Conservation (phyloP, 2,888 invertebrate genomes). For the Chrysolina haemoptera region DNA sequence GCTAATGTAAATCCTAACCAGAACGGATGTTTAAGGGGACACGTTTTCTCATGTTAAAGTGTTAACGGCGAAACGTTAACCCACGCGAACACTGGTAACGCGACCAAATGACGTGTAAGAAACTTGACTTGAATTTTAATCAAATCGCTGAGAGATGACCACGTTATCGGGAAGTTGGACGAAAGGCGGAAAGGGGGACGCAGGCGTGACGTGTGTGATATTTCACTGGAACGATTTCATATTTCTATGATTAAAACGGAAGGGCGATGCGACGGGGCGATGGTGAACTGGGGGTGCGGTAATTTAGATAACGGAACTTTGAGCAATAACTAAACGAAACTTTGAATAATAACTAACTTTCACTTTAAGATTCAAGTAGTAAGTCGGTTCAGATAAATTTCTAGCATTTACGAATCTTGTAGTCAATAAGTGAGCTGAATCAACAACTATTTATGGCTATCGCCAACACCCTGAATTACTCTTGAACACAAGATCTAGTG, state of each 20-base stretch:
- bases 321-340: too few relatives aligned
- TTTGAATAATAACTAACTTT: not conserved
- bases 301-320: conserved; percentile 2
- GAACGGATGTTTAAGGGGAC: conserved; percentile 10
- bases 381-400: too few relatives aligned
- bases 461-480: too few relatives aligned
- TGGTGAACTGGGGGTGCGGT: not conserved
- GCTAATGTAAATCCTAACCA: not conserved
- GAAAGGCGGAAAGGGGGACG: not conserved
- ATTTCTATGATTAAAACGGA: conserved; percentile 11
- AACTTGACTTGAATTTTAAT: conserved; percentile 61
- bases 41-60: conserved; percentile 43
- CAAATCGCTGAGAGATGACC: conserved; percentile 49
- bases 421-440: too few relatives aligned
- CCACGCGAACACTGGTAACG: conserved; percentile 62
- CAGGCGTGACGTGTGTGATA: conserved; percentile 9
- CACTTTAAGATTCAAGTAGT: too few relatives aligned
- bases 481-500: too few relatives aligned
- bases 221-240: conserved; percentile 11
- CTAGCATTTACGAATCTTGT: too few relatives aligned
- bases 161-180: conserved; percentile 31
- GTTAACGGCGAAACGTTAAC: conserved; percentile 51
- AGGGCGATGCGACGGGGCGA: not conserved
- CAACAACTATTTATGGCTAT: too few relatives aligned
- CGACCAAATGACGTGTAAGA: conserved; percentile 70